These are phyloP conservation scores for Euphydryas editha DNA, from an alignment of 2,888 invertebrate genomes.

Conservation along the genomic window DNA sequence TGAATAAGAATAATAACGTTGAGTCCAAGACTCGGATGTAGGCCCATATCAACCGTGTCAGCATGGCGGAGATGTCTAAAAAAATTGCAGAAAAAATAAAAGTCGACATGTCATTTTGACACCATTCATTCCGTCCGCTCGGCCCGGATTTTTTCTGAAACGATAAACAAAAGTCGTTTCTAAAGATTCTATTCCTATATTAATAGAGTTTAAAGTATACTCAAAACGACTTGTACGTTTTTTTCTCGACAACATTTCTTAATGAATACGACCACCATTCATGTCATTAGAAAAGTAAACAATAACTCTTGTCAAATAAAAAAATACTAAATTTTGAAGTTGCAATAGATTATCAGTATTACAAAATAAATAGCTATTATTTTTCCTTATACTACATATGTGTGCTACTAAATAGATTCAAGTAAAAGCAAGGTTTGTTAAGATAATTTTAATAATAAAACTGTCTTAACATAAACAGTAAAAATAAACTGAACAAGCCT, in stretches of 20 bases:
- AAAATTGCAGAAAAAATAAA: constrained; percentile 66
- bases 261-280: constrained; percentile 77
- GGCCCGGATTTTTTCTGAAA: constrained; percentile 53
- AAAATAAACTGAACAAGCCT: no score
- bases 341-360: not conserved
- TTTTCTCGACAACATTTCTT: constrained; percentile 70
- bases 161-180: constrained; percentile 11
- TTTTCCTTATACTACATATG: no score
- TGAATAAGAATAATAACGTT: constrained; percentile 6
- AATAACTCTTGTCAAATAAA: constrained; percentile 68
- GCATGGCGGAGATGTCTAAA: constrained; percentile 43
- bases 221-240: constrained; percentile 42
- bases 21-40: constrained; percentile 23
- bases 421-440: no score
- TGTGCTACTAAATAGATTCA: no score
- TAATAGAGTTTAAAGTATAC: constrained; percentile 43
- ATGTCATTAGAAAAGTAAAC: constrained; percentile 78
- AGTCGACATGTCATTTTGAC: constrained; percentile 79
- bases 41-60: constrained; percentile 35
- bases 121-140: constrained; percentile 77
- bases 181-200: constrained; percentile 38
- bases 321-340: constrained; percentile 22
- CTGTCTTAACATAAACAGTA: no score
- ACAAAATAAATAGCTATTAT: no score
- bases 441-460: no score